Base-by-base conservation (phyloP, 2,113 vertebrate genomes). In the Callocephalon fimbriatum region DNA sequence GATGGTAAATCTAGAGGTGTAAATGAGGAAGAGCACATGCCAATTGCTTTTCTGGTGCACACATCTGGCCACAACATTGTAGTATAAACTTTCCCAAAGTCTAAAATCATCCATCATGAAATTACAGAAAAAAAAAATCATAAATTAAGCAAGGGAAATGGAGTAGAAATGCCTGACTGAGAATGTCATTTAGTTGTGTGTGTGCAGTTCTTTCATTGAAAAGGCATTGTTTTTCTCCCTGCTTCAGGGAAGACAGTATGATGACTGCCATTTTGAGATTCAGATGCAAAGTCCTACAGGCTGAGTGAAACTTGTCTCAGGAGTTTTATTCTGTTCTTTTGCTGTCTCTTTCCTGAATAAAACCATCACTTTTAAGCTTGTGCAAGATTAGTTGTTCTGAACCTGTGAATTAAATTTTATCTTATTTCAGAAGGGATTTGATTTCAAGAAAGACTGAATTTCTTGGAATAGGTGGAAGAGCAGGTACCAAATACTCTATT, bases 1-100 rank as follows among this genome's bases (percentile, higher is more conserved):
- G 78, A 86, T 83, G 74, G 78, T 44, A 80, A 79, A 67, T 92
- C 45, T 88, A 63, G 56, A 93, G 62, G 85, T 94, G 54, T 54
- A 92, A 90, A 93, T 82, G 71, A 83, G 29, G 54, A 83, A 90
- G 4, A 67, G 12, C 32, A 62, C 32, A 8, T 44, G 63, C 44
- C 78, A 83, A 2, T 86, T 3, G 5, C 23, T 88, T 63, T 86
- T 86, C 38, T 37, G 71, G 65, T 72, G 45, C 7, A 23, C 70
- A 58, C 45, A 91, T 72, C 87, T 90, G 87, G 54, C 63, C 67
- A 74, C 23, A 92, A 27, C 18, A 37, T 38, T 54, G 29, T 42
- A 31, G 23, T 12, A 63, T 61, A 77, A 31, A 85, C 19, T 38
- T n/a, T 81, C 45, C 22, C 27, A 62, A 79, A 79, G 45, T 53